Percentiles rank a stretch among this genome's conserved stretches.
Conservation (phyloP, 2,888 invertebrate genomes). For the Lycaena phlaeas region DNA sequence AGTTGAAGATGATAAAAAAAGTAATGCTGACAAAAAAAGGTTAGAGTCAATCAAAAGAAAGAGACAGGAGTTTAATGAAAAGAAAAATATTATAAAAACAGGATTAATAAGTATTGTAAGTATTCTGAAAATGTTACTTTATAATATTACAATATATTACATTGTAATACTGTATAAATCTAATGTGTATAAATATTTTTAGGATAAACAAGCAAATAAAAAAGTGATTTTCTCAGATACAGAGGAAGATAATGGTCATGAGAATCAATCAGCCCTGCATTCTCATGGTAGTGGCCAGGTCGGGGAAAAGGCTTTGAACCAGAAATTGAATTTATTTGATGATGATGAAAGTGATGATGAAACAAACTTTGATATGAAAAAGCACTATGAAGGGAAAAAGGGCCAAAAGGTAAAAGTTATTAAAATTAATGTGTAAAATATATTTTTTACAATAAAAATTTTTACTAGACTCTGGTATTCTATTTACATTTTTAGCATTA, state of each 20-base stretch:
- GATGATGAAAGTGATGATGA: constrained; percentile 69
- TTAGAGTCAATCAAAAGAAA: constrained; percentile 77
- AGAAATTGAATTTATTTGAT: constrained; percentile 53
- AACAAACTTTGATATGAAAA: constrained; percentile 74
- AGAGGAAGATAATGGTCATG: constrained; percentile 28
- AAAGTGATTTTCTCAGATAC: constrained; percentile 77
- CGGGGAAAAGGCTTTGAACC: constrained; percentile 14
- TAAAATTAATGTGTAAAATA: too few relatives aligned
- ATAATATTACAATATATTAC: neutral
- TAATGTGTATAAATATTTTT: constrained; percentile 27
- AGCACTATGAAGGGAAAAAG: constrained; percentile 77
- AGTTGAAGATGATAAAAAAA: constrained; percentile 18
- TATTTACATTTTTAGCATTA: too few relatives aligned
- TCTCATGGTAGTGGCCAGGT: too few relatives aligned
- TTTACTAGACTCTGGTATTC: too few relatives aligned
- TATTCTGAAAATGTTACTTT: constrained; percentile 16
- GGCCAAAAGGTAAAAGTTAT: constrained; percentile 72
- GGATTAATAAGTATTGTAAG: constrained; percentile 76
- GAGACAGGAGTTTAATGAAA: constrained; percentile 75
- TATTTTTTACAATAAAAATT: too few relatives aligned
- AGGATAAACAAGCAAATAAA: constrained; percentile 70
- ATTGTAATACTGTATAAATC: neutral
- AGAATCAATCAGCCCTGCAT: constrained; percentile 13
- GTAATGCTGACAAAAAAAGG: constrained; percentile 60
- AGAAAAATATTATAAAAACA: constrained; percentile 76